Percentiles rank a stretch among this genome's conserved stretches.
phyloP scores from a whole-genome alignment of 1,140 invertebrate genomes.

The Brachionus calyciflorus region DNA sequence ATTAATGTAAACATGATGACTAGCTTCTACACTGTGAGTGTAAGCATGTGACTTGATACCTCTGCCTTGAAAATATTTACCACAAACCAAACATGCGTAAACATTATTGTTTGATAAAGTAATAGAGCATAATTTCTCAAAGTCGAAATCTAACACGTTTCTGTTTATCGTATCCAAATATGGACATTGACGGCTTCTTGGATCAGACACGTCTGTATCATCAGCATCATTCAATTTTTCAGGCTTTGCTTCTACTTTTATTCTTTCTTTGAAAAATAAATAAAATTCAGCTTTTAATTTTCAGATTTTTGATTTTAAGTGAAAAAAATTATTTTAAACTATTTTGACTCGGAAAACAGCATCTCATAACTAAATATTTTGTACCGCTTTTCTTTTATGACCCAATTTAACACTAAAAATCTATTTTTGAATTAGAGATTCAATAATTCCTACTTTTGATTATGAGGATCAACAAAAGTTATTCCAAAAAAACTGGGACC shows the following conservation, averaged over 20 bases:
- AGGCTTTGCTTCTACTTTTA: constrained; percentile 15
- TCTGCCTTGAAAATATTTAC: constrained; percentile 96
- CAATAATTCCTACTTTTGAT: no score
- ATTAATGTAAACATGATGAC: constrained; percentile 97
- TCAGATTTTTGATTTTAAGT: background rate
- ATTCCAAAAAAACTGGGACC: no score
- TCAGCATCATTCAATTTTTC: background rate
- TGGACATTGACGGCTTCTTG: constrained; percentile 69
- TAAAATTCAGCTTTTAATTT: background rate
- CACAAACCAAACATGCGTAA: constrained; percentile 98
- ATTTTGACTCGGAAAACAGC: no score
- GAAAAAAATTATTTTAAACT: no score
- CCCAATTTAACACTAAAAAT: no score
- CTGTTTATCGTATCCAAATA: constrained; percentile 93
- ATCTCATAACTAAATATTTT: no score
- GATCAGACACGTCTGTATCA: background rate
- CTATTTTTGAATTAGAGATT: no score
- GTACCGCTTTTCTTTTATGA: no score
- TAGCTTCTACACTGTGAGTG: constrained; percentile 92
- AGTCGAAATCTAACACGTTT: constrained; percentile 97
- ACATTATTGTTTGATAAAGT: constrained; percentile 97
- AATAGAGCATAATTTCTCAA: constrained; percentile 98
- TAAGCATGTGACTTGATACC: constrained; percentile 98
- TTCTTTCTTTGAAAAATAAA: constrained; percentile 4
- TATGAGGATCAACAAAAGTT: no score